These are phyloP conservation scores for Cherax quadricarinatus DNA, from an alignment of 1,140 invertebrate genomes.

Conservation along the genomic window DNA sequence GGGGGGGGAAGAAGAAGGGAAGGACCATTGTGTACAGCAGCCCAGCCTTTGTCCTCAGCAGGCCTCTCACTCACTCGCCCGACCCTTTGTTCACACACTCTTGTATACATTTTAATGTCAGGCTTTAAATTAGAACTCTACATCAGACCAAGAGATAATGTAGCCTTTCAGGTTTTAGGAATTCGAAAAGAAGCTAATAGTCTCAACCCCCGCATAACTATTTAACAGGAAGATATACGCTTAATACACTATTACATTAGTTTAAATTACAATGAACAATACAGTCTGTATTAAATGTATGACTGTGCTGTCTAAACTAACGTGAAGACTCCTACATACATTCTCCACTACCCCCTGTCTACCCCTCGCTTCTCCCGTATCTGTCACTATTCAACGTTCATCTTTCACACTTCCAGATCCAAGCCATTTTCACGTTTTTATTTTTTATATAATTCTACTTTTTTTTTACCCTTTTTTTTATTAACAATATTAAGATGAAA, in stretches of 20 bases:
- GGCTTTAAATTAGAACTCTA: background rate
- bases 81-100: background rate
- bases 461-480: no score
- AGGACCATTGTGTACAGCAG: background rate
- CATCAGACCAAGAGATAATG: background rate
- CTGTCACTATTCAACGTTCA: background rate
- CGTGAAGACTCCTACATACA: background rate
- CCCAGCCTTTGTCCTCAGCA: background rate
- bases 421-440: background rate
- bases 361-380: slow-evolving; percentile 8
- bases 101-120: slow-evolving; percentile 4
- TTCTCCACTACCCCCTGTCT: background rate
- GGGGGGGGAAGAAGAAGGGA: background rate
- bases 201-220: no score
- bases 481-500: no score
- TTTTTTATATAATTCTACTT: no score
- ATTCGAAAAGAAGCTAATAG: no score
- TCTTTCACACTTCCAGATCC: background rate
- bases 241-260: no score
- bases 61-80: slow-evolving; percentile 24
- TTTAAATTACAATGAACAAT: no score
- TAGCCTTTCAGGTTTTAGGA: background rate
- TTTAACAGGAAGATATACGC: no score
- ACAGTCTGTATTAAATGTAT: no score
- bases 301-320: background rate